Percentiles rank a stretch among this genome's conserved stretches.
Evolutionary conservation across 2,888 invertebrate species (phyloP).

Genomic region (Lampropteryx suffumata): DNA sequence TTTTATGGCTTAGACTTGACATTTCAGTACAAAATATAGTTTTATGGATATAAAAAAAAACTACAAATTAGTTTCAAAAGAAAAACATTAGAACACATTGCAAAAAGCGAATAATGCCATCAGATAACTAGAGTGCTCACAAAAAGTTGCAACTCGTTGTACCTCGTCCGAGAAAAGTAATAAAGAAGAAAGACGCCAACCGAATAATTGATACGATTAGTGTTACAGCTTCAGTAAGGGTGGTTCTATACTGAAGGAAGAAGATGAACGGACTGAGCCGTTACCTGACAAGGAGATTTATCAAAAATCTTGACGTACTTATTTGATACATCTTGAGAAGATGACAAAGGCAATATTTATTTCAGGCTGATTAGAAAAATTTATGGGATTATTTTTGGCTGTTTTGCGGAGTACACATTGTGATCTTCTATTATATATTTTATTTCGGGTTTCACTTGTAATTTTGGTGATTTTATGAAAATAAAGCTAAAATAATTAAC

Average conservation of each 20-base stretch:
- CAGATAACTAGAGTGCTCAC: constrained; percentile 28
- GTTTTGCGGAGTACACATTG: too few relatives aligned
- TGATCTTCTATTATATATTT: too few relatives aligned
- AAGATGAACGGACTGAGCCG: constrained; percentile 1
- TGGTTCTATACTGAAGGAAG: constrained; percentile 33
- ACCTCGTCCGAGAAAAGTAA: constrained; percentile 64
- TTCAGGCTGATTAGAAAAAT: too few relatives aligned
- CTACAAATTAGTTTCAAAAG: not conserved
- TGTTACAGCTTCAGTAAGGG: constrained; percentile 59
- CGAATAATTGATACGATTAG: constrained; percentile 80
- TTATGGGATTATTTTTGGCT: too few relatives aligned
- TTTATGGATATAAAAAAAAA: too few relatives aligned
- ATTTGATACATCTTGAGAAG: too few relatives aligned
- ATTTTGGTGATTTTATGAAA: too few relatives aligned
- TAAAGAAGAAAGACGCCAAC: constrained; percentile 74
- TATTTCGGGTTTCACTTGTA: too few relatives aligned
- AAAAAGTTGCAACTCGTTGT: constrained; percentile 52
- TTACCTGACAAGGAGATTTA: not conserved
- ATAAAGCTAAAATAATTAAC: too few relatives aligned
- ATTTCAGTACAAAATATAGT: too few relatives aligned
- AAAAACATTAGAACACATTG: not conserved
- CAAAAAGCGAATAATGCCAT: constrained; percentile 7
- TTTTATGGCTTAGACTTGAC: too few relatives aligned
- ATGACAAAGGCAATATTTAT: too few relatives aligned
- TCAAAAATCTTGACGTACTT: not conserved